Percentiles rank a stretch among this genome's conserved stretches.
Evolutionary conservation across 2,888 invertebrate species (phyloP).

Genomic region (Nemotelus nigrinus): DNA sequence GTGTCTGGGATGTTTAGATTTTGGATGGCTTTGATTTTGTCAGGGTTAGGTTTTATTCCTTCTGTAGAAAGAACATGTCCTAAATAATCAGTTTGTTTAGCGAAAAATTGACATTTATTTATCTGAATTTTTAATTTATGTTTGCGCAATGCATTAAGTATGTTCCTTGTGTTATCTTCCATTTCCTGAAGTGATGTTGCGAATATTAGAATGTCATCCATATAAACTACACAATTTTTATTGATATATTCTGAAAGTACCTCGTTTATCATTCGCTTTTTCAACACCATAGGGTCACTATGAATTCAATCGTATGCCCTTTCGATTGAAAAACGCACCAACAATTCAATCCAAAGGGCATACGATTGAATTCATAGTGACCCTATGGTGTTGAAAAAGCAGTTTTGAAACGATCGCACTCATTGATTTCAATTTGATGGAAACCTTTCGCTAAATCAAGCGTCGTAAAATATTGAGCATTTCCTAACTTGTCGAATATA

Average conservation of each 20-base stretch:
- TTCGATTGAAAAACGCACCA: too few relatives aligned
- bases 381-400: conserved; percentile 18
- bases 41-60: conserved; percentile 9
- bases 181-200: conserved; percentile 53
- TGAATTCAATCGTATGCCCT: too few relatives aligned
- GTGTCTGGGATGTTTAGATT: conserved; percentile 18
- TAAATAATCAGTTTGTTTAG: neutral
- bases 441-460: conserved; percentile 11
- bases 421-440: conserved; percentile 15
- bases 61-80: neutral
- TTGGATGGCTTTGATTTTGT: conserved; percentile 15
- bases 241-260: neutral
- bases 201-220: conserved; percentile 50
- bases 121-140: conserved; percentile 53
- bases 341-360: conserved; percentile 5
- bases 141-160: conserved; percentile 51
- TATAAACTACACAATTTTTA: conserved; percentile 3
- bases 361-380: conserved; percentile 13
- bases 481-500: conserved; percentile 48
- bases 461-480: conserved; percentile 18
- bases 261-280: neutral
- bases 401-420: conserved; percentile 3
- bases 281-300: conserved; percentile 50
- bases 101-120: conserved; percentile 42
- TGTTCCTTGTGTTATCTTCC: conserved; percentile 20